phyloP scores from a whole-genome alignment of 2,797 vertebrate species.

The Yasuhikotakia modesta region DNA sequence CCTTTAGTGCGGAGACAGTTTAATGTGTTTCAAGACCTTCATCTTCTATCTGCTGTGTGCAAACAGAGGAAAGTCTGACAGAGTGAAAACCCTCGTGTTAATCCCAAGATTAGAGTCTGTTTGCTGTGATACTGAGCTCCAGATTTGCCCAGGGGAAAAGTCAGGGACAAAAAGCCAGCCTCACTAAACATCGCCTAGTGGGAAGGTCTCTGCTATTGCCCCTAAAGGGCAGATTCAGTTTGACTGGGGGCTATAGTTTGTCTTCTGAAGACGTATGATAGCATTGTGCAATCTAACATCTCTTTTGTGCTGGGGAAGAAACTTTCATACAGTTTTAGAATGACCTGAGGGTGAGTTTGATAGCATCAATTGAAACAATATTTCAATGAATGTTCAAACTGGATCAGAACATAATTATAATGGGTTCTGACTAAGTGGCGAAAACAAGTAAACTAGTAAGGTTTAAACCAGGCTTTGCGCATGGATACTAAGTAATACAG shows the following conservation, averaged over 20 bases:
- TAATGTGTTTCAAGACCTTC: slow-evolving; percentile 14
- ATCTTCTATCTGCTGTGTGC: slow-evolving; percentile 28
- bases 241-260: neutral
- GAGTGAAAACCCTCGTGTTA: slow-evolving; percentile 44
- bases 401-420: no score
- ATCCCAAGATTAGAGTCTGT: slow-evolving; percentile 59
- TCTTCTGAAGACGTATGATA: neutral
- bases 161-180: slow-evolving; percentile 32
- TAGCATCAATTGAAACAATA: no score
- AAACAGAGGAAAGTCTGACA: slow-evolving; percentile 21
- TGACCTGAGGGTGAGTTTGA: neutral
- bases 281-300: neutral
- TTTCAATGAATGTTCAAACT: no score
- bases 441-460: no score
- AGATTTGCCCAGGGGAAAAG: slow-evolving; percentile 47
- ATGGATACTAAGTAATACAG: slow-evolving; percentile 5
- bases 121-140: slow-evolving; percentile 50
- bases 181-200: slow-evolving; percentile 44
- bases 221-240: neutral
- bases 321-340: neutral
- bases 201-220: slow-evolving; percentile 53
- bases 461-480: no score
- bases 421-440: no score
- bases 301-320: neutral
- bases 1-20: neutral